Evolutionary conservation across 2,888 invertebrate genomes (phyloP).

Genomic region (Drosophila parthenogenetica): DNA sequence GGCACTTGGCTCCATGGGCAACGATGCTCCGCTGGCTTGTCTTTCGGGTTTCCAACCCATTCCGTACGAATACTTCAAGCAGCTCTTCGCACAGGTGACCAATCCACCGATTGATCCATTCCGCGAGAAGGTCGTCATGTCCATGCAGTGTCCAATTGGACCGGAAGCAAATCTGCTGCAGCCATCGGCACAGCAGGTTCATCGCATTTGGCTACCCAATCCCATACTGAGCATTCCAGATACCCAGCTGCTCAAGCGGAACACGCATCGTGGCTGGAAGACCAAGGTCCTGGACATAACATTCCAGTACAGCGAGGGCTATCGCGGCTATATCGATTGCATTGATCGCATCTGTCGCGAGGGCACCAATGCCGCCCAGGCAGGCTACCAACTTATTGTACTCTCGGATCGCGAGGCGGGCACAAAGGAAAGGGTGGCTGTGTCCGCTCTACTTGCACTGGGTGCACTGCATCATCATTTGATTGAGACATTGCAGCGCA

Average conservation of each 20-base stretch:
- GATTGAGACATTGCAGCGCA: conserved; percentile 96
- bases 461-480: conserved; percentile 98
- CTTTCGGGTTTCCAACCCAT: conserved; percentile 97
- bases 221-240: conserved; percentile 97
- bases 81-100: conserved; percentile 99
- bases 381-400: conserved; percentile 93
- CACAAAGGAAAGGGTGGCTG: conserved; percentile 87
- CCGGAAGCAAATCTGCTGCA: conserved; percentile 97
- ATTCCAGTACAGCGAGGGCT: conserved; percentile 91
- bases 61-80: conserved; percentile 99
- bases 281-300: conserved; percentile 95
- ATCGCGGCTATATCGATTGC: conserved; percentile 91
- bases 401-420: conserved; percentile 92
- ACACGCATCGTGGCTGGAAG: conserved; percentile 94
- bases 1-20: conserved; percentile 99
- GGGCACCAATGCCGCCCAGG: conserved; percentile 91
- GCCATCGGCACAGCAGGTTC: conserved; percentile 94
- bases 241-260: conserved; percentile 93
- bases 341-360: conserved; percentile 92
- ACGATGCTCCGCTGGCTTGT: conserved; percentile 98
- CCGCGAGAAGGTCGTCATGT: conserved; percentile 99
- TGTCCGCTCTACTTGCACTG: conserved; percentile 93
- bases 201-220: conserved; percentile 96
- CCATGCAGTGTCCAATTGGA: conserved; percentile 97
- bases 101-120: conserved; percentile 99